Conservation (phyloP, 92 coral and sea anemone species). For the Phenganax stokvisi region DNA sequence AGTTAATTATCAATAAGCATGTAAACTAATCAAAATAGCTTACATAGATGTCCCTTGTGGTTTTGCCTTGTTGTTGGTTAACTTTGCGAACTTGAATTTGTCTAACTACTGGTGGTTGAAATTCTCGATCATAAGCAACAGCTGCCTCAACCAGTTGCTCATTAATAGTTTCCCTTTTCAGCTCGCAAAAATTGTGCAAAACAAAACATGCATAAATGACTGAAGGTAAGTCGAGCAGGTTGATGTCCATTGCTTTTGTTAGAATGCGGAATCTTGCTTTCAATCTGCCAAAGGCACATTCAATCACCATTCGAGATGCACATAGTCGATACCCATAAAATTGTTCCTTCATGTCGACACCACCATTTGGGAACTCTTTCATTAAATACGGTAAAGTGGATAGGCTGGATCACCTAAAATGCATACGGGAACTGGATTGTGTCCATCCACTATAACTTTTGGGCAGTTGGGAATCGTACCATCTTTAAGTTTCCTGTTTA, state of each 20-base stretch:
- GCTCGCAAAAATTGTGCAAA: constrained; percentile 59
- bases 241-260: constrained; percentile 42
- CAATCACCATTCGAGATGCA: background rate
- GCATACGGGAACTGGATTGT: constrained; percentile 55
- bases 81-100: constrained; percentile 34
- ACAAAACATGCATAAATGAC: constrained; percentile 61
- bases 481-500: constrained; percentile 13
- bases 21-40: background rate
- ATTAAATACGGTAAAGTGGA: constrained; percentile 48
- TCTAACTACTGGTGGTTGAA: constrained; percentile 37
- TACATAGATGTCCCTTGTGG: constrained; percentile 37
- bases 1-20: no score
- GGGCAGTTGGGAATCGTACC: constrained; percentile 13
- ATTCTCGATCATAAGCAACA: constrained; percentile 44
- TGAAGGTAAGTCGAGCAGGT: constrained; percentile 47
- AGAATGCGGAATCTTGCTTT: no score
- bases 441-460: constrained; percentile 1
- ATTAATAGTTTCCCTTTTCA: constrained; percentile 41
- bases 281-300: no score
- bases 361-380: constrained; percentile 50
- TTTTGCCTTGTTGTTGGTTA: constrained; percentile 50
- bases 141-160: constrained; percentile 45
- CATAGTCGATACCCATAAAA: constrained; percentile 19
- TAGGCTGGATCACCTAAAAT: constrained; percentile 50
- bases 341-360: constrained; percentile 40